phyloP scores from a whole-genome alignment of 2,888 invertebrate genomes.

The Aromia moschata region DNA sequence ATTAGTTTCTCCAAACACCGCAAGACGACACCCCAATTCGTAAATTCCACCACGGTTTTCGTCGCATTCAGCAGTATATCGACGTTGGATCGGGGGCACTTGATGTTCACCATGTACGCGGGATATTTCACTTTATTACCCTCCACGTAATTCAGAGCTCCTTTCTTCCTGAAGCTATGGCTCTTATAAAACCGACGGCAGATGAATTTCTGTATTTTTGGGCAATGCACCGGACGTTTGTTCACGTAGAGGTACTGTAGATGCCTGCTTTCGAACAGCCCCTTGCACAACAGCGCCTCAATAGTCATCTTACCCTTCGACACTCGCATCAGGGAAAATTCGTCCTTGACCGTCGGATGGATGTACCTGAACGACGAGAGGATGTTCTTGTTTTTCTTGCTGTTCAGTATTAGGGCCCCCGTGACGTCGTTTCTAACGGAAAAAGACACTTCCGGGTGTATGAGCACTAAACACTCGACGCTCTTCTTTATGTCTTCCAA shows the following conservation, averaged over 20 bases:
- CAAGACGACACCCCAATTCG: conserved; percentile 63
- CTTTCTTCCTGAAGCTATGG: conserved; percentile 22
- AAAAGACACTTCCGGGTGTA: conserved; percentile 73
- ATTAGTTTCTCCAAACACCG: conserved; percentile 61
- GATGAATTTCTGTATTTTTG: conserved; percentile 64
- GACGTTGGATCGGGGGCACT: conserved; percentile 64
- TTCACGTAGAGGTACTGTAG: conserved; percentile 75
- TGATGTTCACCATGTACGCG: conserved; percentile 67
- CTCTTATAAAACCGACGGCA: conserved; percentile 56
- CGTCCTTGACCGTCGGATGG: conserved; percentile 61
- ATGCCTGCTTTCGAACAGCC: conserved; percentile 60
- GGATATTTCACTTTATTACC: conserved; percentile 51
- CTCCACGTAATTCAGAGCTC: conserved; percentile 6
- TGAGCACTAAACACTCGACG: conserved; percentile 72
- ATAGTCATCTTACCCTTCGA: conserved; percentile 65
- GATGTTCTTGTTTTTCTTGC: conserved; percentile 67
- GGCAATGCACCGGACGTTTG: conserved; percentile 66
- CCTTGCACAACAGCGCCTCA: conserved; percentile 68
- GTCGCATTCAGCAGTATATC: conserved; percentile 65
- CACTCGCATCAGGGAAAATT: conserved; percentile 59
- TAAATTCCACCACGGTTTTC: conserved; percentile 67
- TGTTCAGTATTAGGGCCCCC: conserved; percentile 69
- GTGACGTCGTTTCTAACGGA: conserved; percentile 73
- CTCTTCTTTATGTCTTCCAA: conserved; percentile 68
- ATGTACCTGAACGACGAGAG: conserved; percentile 66